Percentiles rank a stretch among this genome's conserved stretches.
phyloP scores from a whole-genome alignment of 2,113 vertebrate genomes.

The Megaceryle maxima region DNA sequence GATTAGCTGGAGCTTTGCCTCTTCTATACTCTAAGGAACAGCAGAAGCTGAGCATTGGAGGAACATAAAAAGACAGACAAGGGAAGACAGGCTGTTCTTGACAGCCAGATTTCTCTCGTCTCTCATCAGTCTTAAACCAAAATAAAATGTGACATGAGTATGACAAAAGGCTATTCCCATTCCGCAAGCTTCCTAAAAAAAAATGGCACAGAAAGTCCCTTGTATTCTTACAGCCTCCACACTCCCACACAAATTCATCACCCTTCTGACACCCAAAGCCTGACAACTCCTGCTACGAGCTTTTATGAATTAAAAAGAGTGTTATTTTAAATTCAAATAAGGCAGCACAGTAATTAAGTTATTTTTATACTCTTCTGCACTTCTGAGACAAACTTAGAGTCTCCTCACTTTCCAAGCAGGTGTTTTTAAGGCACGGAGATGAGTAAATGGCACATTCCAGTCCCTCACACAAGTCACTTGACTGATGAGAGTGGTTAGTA shows the following conservation, averaged over 20 bases:
- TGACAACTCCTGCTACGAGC: background rate
- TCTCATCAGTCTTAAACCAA: slow-evolving; percentile 20
- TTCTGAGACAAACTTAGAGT: slow-evolving; percentile 3
- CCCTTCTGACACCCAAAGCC: slow-evolving; percentile 29
- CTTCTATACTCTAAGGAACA: background rate
- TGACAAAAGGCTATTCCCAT: slow-evolving; percentile 39
- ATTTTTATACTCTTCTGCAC: slow-evolving; percentile 10
- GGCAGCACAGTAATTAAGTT: slow-evolving; percentile 15
- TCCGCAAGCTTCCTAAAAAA: background rate
- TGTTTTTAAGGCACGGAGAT: background rate
- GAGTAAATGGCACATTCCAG: background rate
- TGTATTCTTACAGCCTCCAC: background rate
- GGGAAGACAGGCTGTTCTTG: background rate
- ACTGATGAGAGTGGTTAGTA: background rate
- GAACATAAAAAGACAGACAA: background rate
- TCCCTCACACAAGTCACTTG: background rate
- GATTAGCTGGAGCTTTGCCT: background rate
- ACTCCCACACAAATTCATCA: slow-evolving; percentile 16
- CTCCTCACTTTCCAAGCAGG: background rate
- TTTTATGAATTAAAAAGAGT: slow-evolving; percentile 36
- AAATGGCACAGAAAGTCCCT: background rate
- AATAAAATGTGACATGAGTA: background rate
- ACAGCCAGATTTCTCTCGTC: slow-evolving; percentile 2
- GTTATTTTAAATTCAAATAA: slow-evolving; percentile 37
- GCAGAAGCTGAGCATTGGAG: background rate